Base-by-base conservation (phyloP, 2,888 invertebrate genomes). In the Ochropacha duplaris region DNA sequence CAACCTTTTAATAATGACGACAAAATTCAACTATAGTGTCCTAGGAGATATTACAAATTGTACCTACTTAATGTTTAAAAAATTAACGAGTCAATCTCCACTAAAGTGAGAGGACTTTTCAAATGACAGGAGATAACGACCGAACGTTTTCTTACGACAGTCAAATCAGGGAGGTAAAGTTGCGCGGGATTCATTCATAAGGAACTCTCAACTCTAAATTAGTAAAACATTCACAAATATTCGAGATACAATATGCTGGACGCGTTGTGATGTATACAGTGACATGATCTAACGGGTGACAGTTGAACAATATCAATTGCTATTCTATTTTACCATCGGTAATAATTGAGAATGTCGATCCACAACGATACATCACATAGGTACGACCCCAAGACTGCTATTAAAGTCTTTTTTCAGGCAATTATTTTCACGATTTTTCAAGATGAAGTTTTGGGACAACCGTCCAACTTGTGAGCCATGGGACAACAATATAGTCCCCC, bases 31-130 rank as follows among this genome's bases (percentile, higher is more conserved):
- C 79, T 81, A 87, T 79, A 83, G 83, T 70, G 78, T 75, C 79
- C 79, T 79, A 81, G 68, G 62, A 71, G 71, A 72, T 79, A 81
- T 74, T 72, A 85, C 79, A 81, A 88, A 85, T 88, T 88, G 83
- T 78, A 82, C 78, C 90, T 90, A 91, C 84, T 87, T 88, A 87
- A 75, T 58, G 64, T 73, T 85, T 83, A 82, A 74, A 67, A 76
- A 74, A 73, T 72, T 68, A 59, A 49, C 56, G 62, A 69, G 58
- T 55, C 58, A 62, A 70, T 61, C 66, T 68, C 66, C 60, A 61
- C 60, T 64, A 57, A 56, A n/a, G 5, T 14, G n/a, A n/a, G 36
- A 36, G 36, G 36, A n/a, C 36, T 36, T 31, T 31, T 39, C 44
- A 16, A 44, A 44, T 19, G 6, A 44, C 9, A 19, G n/a, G 19